Conservation (phyloP, 2,797 vertebrate genomes). For the Tragopan temminckii region DNA sequence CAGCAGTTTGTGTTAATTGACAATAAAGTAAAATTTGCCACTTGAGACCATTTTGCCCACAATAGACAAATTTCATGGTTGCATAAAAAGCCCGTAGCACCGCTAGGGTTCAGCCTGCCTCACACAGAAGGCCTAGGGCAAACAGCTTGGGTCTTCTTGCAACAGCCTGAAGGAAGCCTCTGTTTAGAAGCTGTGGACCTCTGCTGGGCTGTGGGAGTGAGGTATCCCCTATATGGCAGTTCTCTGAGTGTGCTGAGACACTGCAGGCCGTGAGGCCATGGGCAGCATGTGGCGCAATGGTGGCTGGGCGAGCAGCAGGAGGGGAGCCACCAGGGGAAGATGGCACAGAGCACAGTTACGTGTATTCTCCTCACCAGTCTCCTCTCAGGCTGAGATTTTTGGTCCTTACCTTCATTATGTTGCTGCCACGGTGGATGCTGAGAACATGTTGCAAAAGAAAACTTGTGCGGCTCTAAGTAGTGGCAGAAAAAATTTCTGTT, state of each 20-base stretch:
- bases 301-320: neutral
- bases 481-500: neutral
- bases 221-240: too few relatives aligned
- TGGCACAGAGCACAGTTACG: neutral
- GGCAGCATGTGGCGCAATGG: rapidly evolving
- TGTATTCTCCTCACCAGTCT: neutral
- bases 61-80: neutral
- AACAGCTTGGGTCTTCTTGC: neutral
- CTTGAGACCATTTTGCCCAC: neutral
- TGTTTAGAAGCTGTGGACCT: neutral
- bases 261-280: neutral
- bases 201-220: neutral
- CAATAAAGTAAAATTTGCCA: neutral
- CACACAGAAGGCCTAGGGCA: rapidly evolving
- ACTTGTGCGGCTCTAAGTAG: neutral
- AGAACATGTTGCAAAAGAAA: neutral
- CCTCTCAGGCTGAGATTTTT: neutral
- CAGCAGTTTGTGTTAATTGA: neutral
- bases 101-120: neutral
- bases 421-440: rapidly evolving
- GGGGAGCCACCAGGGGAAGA: constrained; percentile 8
- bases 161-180: neutral
- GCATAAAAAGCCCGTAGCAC: neutral
- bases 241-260: neutral
- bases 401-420: neutral